phyloP scores from a whole-genome alignment of 1,140 invertebrate species.

The Cryptotermes secundus region DNA sequence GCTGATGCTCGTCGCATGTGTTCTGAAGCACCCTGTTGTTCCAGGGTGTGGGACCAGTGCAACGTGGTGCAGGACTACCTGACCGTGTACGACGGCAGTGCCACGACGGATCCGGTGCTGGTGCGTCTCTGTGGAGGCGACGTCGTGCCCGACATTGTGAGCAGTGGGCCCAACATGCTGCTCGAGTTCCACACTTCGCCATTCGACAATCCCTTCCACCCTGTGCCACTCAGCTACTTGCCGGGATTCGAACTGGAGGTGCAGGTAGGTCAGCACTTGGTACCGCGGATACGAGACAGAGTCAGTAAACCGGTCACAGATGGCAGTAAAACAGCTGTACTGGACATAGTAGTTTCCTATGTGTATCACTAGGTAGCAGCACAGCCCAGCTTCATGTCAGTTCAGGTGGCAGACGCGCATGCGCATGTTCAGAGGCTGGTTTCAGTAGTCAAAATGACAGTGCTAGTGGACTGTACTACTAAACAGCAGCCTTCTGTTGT shows the following conservation, averaged over 20 bases:
- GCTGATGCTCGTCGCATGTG: neutral
- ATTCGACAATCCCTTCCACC: conserved; percentile 78
- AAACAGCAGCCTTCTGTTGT: too few species aligned
- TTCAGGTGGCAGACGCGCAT: too few species aligned
- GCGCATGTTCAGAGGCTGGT: too few species aligned
- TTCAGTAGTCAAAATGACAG: too few species aligned
- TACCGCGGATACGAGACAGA: too few species aligned
- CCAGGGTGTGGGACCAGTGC: conserved; percentile 77
- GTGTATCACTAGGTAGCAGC: too few species aligned
- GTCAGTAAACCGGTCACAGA: too few species aligned
- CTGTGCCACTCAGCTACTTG: conserved; percentile 70
- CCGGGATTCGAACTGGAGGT: conserved; percentile 80
- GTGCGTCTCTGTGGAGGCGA: conserved; percentile 81
- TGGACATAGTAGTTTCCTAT: too few species aligned
- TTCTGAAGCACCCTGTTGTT: conserved; percentile 36
- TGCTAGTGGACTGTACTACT: too few species aligned
- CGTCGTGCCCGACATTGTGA: conserved; percentile 75
- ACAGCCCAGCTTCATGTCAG: too few species aligned
- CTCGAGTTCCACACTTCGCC: conserved; percentile 81
- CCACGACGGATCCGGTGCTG: conserved; percentile 67
- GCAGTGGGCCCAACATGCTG: conserved; percentile 73
- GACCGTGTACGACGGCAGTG: conserved; percentile 79
- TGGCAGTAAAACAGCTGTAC: too few species aligned
- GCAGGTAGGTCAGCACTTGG: conserved; percentile 53
- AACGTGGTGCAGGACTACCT: conserved; percentile 79